These are phyloP conservation scores for Oscheius onirici DNA, from an alignment of 2,888 invertebrate genomes.

Conservation along the genomic window DNA sequence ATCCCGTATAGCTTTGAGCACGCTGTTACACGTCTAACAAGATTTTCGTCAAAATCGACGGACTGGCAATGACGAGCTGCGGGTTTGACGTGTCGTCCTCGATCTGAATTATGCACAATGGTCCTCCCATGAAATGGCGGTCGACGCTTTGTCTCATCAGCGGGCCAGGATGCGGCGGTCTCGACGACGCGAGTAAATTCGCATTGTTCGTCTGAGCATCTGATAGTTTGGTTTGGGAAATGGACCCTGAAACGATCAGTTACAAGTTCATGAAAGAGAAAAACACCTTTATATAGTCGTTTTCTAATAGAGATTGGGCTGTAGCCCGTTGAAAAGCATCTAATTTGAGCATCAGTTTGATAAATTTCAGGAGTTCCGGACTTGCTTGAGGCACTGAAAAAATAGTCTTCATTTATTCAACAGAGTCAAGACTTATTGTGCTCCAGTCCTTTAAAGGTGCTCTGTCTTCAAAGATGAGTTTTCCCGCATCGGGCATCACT, in stretches of 20 bases:
- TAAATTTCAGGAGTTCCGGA: conserved; percentile 10
- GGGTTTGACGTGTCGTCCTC: conserved; percentile 8
- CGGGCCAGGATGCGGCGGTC: conserved; percentile 4
- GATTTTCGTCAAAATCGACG: conserved; percentile 24
- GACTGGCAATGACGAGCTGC: conserved; percentile 7
- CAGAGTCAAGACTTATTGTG: neutral
- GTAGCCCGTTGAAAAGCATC: conserved; percentile 16
- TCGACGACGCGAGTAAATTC: conserved; percentile 3
- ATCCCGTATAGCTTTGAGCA: conserved; percentile 18
- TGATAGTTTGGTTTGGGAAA: conserved; percentile 13
- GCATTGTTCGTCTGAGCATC: conserved; percentile 4
- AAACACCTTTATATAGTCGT: neutral
- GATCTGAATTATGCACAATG: conserved; percentile 11
- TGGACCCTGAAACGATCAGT: conserved; percentile 10
- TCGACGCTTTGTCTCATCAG: conserved; percentile 2
- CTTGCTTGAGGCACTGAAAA: conserved; percentile 26
- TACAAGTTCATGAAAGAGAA: neutral
- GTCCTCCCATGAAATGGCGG: neutral
- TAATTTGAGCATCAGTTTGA: conserved; percentile 21
- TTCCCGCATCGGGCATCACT: conserved; percentile 51
- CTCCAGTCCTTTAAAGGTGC: conserved; percentile 40
- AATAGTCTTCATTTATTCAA: neutral
- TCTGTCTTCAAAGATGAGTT: conserved; percentile 48
- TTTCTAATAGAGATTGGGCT: conserved; percentile 13
- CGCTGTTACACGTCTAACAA: conserved; percentile 29